These are phyloP conservation scores for Odontothrips loti DNA, from an alignment of 2,888 invertebrate species.

Conservation along the genomic window DNA sequence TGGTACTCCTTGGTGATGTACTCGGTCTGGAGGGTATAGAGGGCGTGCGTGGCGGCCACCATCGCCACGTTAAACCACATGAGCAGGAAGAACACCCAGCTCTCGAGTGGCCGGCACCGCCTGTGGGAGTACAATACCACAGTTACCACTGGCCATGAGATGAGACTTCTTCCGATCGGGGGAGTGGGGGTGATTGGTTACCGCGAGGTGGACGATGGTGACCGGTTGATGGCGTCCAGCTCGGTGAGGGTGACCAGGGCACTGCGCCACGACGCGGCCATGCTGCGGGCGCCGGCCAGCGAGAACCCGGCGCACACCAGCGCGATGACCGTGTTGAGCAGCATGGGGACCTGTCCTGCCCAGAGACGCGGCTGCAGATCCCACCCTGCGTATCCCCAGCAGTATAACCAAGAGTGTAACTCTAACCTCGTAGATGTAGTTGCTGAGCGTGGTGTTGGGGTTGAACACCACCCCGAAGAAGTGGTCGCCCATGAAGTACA, in stretches of 20 bases:
- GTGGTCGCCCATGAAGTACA: not conserved
- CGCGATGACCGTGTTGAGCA: slow-evolving; percentile 9
- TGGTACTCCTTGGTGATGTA: not conserved
- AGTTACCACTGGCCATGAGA: too few species aligned
- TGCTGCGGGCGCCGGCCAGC: not conserved
- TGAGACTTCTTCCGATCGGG: not conserved
- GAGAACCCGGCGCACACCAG: not conserved
- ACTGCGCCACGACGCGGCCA: not conserved
- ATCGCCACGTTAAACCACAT: not conserved
- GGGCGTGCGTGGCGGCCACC: not conserved
- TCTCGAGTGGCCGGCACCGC: not conserved
- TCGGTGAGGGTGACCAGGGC: not conserved
- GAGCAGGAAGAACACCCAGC: not conserved
- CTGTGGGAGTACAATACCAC: not conserved
- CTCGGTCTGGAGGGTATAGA: not conserved
- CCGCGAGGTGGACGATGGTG: slow-evolving; percentile 1
- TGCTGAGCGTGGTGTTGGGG: not conserved
- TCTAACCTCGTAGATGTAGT: not conserved
- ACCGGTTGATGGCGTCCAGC: slow-evolving; percentile 9
- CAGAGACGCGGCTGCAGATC: not conserved
- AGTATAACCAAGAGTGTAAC: not conserved
- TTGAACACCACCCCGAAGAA: not conserved
- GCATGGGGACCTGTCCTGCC: not conserved
- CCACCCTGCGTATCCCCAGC: not conserved
- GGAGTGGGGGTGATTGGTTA: not conserved